Base-by-base conservation (phyloP, 30 jellyfish, hydroid and myxozoan genomes). In the Catostylus mosaicus region DNA sequence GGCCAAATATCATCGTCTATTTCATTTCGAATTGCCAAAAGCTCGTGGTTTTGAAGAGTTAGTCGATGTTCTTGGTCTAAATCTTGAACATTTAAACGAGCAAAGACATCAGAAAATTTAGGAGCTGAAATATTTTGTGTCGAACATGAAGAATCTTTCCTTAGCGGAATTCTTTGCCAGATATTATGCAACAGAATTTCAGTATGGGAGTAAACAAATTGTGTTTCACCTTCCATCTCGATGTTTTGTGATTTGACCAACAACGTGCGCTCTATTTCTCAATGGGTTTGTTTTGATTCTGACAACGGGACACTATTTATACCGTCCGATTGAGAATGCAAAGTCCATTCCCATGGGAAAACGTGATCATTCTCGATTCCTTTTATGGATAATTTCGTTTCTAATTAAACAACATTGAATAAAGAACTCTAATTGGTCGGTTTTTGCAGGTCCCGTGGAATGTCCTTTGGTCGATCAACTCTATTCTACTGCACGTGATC, bases 1-100 rank as follows among this genome's bases (percentile, higher is more conserved):
- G 95, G 95, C 35, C 65, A 48, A 29, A 90, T 77, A 35, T 77
- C 60, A 3, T 54, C 45, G 92, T 90, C 87, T 14, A 90, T 75
- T 60, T 1, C 34, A 8, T 56, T 32, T 3, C 88, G 90, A 14
- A 23, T 36, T 1, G 81, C 97, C 27, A 71, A 76, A 0, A 80
- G 64, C 64, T 90, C 96, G 31, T 80, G 90, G 12, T 76, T 70
- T 61, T 73, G 35, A 2, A 29, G 30, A 16, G 57, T 26, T 1
- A 26, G 40, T 22, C 10, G 71, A 19, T 23, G 38, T 27, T 24
- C 32, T 23, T 27, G 8, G 40, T 59, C 26, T n/a, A n/a, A n/a
- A n/a, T n/a, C n/a, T 16, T 59, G n/a, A 5, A 59, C n/a, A 16
- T 18, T 50, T 20, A 59, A 4, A 22, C 24, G 9, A 18, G 4